A percentile compares a stretch with the other conserved stretches of the same genome.
These are phyloP conservation scores for Rhynchomys soricoides DNA, from an alignment of 2,113 vertebrate genomes.

Conservation along the genomic window DNA sequence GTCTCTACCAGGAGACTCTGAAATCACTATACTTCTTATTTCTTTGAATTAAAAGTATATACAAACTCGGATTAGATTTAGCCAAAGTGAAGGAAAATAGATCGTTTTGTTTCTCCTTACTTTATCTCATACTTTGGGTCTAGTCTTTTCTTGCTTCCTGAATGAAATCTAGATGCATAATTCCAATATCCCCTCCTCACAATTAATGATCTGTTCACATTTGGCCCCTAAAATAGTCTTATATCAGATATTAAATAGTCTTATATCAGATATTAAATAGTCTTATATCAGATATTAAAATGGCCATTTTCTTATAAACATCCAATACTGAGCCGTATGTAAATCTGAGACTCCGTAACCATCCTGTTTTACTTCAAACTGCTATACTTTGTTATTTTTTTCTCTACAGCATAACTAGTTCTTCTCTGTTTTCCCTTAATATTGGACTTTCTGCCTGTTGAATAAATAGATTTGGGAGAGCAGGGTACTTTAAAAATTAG, in stretches of 20 bases:
- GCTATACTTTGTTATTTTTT: background rate
- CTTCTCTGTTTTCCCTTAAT: background rate
- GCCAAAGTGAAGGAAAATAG: background rate
- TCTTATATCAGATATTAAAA: background rate
- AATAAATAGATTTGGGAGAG: background rate
- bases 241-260: background rate
- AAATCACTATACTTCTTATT: constrained; percentile 13
- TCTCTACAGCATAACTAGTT: background rate
- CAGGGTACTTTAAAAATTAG: background rate
- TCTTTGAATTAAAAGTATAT: constrained; percentile 1
- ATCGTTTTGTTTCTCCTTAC: background rate
- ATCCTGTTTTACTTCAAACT: background rate
- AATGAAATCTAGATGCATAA: background rate
- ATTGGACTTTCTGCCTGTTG: background rate
- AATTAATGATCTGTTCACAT: background rate
- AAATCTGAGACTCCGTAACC: background rate
- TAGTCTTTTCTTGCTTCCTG: constrained; percentile 14
- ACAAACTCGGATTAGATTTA: background rate
- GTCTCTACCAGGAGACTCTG: background rate
- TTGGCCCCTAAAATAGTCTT: background rate
- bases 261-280: background rate
- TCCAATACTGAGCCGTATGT: background rate
- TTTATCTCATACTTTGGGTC: background rate
- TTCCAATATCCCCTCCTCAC: background rate
- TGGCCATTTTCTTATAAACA: background rate